Evolutionary conservation across 1,140 invertebrate species (phyloP).

Genomic region (Oryzaephilus surinamensis): DNA sequence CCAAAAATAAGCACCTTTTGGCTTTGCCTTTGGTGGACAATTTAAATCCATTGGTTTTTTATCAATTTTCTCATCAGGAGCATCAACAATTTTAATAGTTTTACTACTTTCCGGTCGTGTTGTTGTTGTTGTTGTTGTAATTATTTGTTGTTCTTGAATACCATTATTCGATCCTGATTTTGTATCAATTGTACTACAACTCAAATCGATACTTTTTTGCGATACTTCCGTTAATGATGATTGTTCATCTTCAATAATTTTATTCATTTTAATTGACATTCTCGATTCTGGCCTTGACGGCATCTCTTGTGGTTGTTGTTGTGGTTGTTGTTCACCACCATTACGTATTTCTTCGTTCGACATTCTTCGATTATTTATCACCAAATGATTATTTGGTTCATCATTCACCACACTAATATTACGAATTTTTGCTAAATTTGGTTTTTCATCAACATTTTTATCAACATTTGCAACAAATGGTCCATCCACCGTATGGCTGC

Average conservation of each 20-base stretch:
- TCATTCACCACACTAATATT: constrained; percentile 15
- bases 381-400: constrained; percentile 11
- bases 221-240: constrained; percentile 4
- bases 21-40: constrained; percentile 11
- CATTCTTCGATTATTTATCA: constrained; percentile 12
- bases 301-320: constrained; percentile 6
- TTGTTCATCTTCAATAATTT: constrained; percentile 20
- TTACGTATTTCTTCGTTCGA: constrained; percentile 20
- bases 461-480: constrained; percentile 21
- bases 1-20: constrained; percentile 16
- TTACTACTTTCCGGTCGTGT: background rate
- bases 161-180: background rate
- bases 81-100: too few relatives aligned
- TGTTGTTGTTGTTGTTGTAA: background rate
- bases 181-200: too few relatives aligned
- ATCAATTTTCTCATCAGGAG: constrained; percentile 1
- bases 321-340: constrained; percentile 15
- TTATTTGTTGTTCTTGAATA: background rate
- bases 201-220: constrained; percentile 11
- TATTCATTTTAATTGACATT: constrained; percentile 21
- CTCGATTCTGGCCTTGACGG: constrained; percentile 22
- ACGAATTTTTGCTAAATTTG: constrained; percentile 7
- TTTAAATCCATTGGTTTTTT: constrained; percentile 10
- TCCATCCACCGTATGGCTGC: background rate
- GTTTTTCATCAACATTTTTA: background rate